Percentiles rank a stretch among this genome's conserved stretches.
These are phyloP conservation scores for Tiaroga cobitis DNA, from an alignment of 2,797 vertebrate species.

Conservation along the genomic window DNA sequence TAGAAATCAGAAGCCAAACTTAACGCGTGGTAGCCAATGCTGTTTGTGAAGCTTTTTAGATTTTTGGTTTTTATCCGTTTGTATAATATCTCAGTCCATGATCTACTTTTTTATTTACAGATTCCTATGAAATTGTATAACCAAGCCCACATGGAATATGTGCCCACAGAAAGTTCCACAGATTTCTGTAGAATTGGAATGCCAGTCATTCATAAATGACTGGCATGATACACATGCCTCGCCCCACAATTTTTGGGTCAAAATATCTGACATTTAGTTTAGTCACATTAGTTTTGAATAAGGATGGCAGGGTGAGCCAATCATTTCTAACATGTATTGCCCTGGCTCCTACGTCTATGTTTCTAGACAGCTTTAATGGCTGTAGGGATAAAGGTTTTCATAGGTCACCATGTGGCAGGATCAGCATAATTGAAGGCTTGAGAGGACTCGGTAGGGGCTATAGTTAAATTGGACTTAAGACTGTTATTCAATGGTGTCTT, in stretches of 20 bases:
- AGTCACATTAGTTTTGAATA: slow-evolving; percentile 15
- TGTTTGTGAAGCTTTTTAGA: not conserved
- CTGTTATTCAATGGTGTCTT: slow-evolving; percentile 65
- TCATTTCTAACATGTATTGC: slow-evolving; percentile 21
- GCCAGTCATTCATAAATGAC: not conserved
- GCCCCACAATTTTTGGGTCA: not conserved
- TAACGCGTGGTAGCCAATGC: not conserved
- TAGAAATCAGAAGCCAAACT: not conserved
- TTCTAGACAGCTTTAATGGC: slow-evolving; percentile 52
- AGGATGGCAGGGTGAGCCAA: not conserved
- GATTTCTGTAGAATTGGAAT: not conserved
- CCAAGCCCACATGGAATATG: not conserved
- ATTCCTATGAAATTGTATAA: not conserved
- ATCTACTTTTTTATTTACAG: not conserved
- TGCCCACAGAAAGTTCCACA: not conserved
- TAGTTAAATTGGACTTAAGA: slow-evolving; percentile 63
- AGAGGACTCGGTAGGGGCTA: slow-evolving; percentile 57
- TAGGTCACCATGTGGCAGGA: slow-evolving; percentile 46
- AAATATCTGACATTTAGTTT: not conserved
- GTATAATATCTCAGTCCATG: not conserved
- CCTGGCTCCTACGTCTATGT: slow-evolving; percentile 24
- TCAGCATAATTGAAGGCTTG: slow-evolving; percentile 55
- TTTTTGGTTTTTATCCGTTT: not conserved
- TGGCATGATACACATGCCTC: not conserved
- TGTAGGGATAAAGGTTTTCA: slow-evolving; percentile 51